Evolutionary conservation across 2,888 invertebrate species (phyloP).

Genomic region (Xestia c-nigrum): DNA sequence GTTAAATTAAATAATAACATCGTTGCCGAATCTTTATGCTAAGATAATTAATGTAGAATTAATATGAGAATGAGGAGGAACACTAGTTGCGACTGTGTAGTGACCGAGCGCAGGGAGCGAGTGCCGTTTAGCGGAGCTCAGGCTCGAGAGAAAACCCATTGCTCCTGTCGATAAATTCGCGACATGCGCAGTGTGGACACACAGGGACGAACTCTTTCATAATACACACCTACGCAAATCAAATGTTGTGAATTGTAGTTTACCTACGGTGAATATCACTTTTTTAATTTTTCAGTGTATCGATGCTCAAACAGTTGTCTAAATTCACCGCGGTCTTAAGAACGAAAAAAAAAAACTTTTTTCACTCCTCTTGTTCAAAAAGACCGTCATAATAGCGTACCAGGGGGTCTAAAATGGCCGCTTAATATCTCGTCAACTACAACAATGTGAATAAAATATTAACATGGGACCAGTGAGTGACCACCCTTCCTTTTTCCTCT

Average conservation of each 20-base stretch:
- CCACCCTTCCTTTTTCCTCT: no score
- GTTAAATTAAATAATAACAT: constrained; percentile 85
- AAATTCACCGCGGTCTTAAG: background rate
- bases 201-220: constrained; percentile 77
- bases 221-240: constrained; percentile 9
- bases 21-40: constrained; percentile 55
- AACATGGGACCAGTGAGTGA: no score
- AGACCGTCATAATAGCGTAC: no score
- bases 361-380: no score
- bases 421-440: no score
- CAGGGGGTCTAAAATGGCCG: no score
- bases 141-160: constrained; percentile 80
- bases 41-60: constrained; percentile 64
- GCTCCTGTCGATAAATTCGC: constrained; percentile 88
- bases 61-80: constrained; percentile 66
- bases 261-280: background rate
- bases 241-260: background rate
- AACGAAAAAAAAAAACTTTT: no score
- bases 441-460: no score
- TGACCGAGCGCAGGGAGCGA: constrained; percentile 82
- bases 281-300: background rate
- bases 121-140: constrained; percentile 81
- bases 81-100: constrained; percentile 79
- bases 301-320: background rate
- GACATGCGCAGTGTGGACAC: constrained; percentile 86